phyloP scores from a whole-genome alignment of 2,797 vertebrate genomes.

The Emys orbicularis region DNA sequence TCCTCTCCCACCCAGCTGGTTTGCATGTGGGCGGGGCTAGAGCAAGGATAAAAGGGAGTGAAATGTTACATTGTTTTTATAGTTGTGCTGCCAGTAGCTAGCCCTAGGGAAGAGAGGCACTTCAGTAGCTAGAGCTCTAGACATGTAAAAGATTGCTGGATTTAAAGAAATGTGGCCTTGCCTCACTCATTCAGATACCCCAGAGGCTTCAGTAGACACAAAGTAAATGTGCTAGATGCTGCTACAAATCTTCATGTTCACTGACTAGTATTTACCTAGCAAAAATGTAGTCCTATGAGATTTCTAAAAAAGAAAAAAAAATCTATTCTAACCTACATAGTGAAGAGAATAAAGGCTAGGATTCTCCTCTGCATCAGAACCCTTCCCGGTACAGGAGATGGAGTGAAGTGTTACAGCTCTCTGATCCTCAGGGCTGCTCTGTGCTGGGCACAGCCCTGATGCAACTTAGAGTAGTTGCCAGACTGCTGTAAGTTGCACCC shows the following conservation, averaged over 20 bases:
- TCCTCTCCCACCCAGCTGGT: slow-evolving; percentile 27
- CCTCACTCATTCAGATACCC: not conserved
- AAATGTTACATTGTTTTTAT: slow-evolving; percentile 30
- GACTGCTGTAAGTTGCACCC: accelerated
- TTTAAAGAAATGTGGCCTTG: not conserved
- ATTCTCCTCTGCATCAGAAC: too few species aligned
- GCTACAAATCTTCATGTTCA: not conserved
- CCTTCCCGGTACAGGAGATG: accelerated
- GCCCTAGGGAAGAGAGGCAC: not conserved
- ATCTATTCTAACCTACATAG: accelerated
- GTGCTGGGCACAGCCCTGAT: accelerated
- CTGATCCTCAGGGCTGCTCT: accelerated
- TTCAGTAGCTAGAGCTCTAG: not conserved
- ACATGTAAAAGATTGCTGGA: not conserved
- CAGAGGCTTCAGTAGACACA: not conserved
- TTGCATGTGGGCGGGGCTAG: slow-evolving; percentile 5
- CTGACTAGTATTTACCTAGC: not conserved
- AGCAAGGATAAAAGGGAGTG: slow-evolving; percentile 11
- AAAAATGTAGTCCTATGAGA: slow-evolving; percentile 4
- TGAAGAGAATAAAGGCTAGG: accelerated
- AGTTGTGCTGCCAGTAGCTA: slow-evolving; percentile 27
- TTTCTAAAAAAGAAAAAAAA: accelerated
- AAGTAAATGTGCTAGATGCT: slow-evolving; percentile 12
- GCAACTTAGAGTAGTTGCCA: not conserved
- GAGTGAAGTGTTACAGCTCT: accelerated